A percentile compares a stretch with the other conserved stretches of the same genome.
phyloP scores from a whole-genome alignment of 92 coral and sea anemone genomes.

The Palythoa caribaeorum region DNA sequence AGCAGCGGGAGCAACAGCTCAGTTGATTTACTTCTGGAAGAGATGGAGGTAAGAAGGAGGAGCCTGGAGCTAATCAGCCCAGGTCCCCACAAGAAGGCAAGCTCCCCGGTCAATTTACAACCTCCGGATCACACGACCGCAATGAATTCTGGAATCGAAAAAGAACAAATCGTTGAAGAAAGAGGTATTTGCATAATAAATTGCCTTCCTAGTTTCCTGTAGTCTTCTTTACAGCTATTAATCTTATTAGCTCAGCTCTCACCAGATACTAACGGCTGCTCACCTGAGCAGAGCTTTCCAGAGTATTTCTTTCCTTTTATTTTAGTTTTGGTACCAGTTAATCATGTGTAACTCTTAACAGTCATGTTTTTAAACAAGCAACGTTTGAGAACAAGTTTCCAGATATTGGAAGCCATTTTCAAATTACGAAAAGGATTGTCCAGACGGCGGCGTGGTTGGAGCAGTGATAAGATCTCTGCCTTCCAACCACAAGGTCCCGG shows the following conservation, averaged over 20 bases:
- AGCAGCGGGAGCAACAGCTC: constrained; percentile 73
- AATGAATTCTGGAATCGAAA: background rate
- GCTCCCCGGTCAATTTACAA: constrained; percentile 58
- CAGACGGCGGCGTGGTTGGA: too few relatives aligned
- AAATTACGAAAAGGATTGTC: too few relatives aligned
- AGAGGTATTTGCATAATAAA: constrained; percentile 15
- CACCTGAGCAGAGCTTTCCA: background rate
- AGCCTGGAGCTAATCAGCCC: constrained; percentile 70
- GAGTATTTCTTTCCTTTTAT: background rate
- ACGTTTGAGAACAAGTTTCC: too few relatives aligned
- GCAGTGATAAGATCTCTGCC: too few relatives aligned
- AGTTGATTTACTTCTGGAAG: constrained; percentile 77
- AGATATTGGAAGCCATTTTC: too few relatives aligned
- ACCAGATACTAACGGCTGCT: background rate
- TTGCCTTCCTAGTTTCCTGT: background rate
- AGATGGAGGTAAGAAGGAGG: constrained; percentile 71
- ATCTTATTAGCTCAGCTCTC: background rate
- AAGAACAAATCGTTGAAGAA: constrained; percentile 38
- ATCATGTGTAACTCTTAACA: too few relatives aligned
- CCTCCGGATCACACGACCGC: background rate
- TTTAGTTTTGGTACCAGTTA: too few relatives aligned
- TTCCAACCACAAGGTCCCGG: too few relatives aligned
- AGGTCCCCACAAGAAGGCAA: constrained; percentile 46
- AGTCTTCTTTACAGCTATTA: background rate
- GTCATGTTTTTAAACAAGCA: too few relatives aligned